Evolutionary conservation across 2,797 vertebrate genomes (phyloP).

Genomic region (Sebastes glaucus): DNA sequence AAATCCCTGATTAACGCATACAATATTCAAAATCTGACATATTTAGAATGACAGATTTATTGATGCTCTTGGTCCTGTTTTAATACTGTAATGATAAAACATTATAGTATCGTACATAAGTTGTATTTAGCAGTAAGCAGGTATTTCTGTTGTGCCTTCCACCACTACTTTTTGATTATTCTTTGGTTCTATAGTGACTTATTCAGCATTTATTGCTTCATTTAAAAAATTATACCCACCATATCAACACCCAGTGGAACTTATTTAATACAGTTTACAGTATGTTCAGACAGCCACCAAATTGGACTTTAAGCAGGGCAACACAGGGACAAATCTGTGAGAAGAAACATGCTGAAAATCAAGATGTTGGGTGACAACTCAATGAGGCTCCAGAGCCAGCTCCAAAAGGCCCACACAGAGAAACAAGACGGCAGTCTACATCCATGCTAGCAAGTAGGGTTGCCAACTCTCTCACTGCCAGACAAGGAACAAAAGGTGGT

Average conservation of each 20-base stretch:
- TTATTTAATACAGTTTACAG: constrained; percentile 10
- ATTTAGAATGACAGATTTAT: no score
- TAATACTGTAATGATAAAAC: no score
- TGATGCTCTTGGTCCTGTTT: no score
- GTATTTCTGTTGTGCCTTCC: no score
- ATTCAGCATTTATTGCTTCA: not conserved
- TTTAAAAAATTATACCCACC: not conserved
- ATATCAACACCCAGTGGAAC: constrained; percentile 8
- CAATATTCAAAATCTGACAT: no score
- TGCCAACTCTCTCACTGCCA: not conserved
- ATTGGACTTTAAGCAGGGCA: not conserved
- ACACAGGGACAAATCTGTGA: not conserved
- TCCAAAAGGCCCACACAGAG: not conserved
- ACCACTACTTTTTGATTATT: not conserved
- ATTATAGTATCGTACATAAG: no score
- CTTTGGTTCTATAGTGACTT: not conserved
- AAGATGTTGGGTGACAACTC: not conserved
- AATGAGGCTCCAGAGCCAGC: not conserved
- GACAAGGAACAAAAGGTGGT: not conserved
- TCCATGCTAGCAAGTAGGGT: not conserved
- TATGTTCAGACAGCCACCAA: constrained; percentile 7
- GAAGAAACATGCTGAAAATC: not conserved
- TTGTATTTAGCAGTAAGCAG: no score
- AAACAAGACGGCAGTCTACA: not conserved
- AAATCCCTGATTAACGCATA: not conserved